Evolutionary conservation across 2,113 vertebrate genomes (phyloP).

Genomic region (Hoplias malabaricus): DNA sequence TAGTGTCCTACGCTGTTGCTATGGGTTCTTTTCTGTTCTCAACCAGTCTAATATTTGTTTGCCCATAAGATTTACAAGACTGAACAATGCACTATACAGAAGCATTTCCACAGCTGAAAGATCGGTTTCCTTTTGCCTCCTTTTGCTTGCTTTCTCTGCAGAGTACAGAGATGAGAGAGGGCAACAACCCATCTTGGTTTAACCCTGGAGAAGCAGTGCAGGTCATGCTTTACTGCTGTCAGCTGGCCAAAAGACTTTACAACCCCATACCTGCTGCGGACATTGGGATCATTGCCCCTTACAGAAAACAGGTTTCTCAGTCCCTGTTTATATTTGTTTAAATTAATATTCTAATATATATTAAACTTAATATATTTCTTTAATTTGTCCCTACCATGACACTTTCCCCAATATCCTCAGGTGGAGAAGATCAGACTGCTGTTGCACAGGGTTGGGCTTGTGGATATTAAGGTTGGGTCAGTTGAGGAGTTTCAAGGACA

Average conservation of each 20-base stretch:
- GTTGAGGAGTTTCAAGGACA: slow-evolving; percentile 97
- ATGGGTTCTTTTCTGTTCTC: background rate
- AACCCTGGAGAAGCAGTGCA: slow-evolving; percentile 91
- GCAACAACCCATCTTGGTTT: slow-evolving; percentile 89
- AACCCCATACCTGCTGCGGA: slow-evolving; percentile 71
- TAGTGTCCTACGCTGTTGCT: background rate
- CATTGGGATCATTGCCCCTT: slow-evolving; percentile 90
- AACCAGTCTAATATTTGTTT: background rate
- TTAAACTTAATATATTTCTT: too few relatives aligned
- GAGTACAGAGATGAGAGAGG: slow-evolving; percentile 88
- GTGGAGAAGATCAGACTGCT: slow-evolving; percentile 89
- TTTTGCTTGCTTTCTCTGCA: slow-evolving; percentile 45
- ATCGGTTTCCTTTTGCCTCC: background rate
- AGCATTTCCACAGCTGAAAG: background rate
- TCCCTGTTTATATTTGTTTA: background rate
- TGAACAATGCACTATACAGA: too few relatives aligned
- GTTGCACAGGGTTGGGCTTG: slow-evolving; percentile 80
- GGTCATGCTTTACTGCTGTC: slow-evolving; percentile 89
- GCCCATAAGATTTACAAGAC: too few relatives aligned
- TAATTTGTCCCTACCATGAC: background rate
- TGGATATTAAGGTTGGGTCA: slow-evolving; percentile 91
- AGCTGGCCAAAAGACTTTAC: slow-evolving; percentile 79
- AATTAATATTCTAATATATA: too few relatives aligned
- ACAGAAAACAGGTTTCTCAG: slow-evolving; percentile 85
- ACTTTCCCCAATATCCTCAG: slow-evolving; percentile 60